Evolutionary conservation across 2,888 invertebrate genomes (phyloP).

Genomic region (Apodemia zela): DNA sequence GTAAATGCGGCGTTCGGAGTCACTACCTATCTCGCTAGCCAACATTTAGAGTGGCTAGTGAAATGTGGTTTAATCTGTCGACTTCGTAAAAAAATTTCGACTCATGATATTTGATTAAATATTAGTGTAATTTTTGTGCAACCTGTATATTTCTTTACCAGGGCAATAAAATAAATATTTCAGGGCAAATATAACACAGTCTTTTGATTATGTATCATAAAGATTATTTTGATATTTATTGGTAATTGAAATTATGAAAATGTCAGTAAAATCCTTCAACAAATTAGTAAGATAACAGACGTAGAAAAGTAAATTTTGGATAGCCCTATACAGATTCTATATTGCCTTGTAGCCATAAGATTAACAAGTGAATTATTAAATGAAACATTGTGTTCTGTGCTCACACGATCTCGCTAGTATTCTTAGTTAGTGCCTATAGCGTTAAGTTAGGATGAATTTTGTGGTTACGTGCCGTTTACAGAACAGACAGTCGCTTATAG

Average conservation of each 20-base stretch:
- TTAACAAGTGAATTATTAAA: conserved; percentile 31
- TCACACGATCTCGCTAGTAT: conserved; percentile 78
- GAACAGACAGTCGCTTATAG: conserved; percentile 40
- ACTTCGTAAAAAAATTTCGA: too few relatives aligned
- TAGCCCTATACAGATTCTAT: conserved; percentile 61
- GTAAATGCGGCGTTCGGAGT: too few relatives aligned
- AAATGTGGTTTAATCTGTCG: too few relatives aligned
- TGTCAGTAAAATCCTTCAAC: background rate
- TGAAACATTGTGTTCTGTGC: conserved; percentile 69
- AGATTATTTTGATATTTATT: too few relatives aligned
- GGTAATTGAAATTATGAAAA: background rate
- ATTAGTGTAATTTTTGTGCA: too few relatives aligned
- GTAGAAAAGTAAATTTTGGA: conserved; percentile 43
- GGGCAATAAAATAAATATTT: too few relatives aligned
- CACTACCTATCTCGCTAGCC: too few relatives aligned
- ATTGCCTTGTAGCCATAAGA: conserved; percentile 71
- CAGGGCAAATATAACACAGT: too few relatives aligned
- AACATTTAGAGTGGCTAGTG: too few relatives aligned
- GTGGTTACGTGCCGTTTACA: conserved; percentile 50
- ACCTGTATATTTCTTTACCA: too few relatives aligned
- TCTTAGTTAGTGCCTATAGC: conserved; percentile 75
- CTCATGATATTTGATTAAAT: too few relatives aligned
- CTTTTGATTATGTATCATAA: too few relatives aligned
- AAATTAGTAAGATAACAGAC: conserved; percentile 1
- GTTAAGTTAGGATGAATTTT: conserved; percentile 70